Conservation (phyloP, 2,797 vertebrate species). For the Tapirus indicus region DNA sequence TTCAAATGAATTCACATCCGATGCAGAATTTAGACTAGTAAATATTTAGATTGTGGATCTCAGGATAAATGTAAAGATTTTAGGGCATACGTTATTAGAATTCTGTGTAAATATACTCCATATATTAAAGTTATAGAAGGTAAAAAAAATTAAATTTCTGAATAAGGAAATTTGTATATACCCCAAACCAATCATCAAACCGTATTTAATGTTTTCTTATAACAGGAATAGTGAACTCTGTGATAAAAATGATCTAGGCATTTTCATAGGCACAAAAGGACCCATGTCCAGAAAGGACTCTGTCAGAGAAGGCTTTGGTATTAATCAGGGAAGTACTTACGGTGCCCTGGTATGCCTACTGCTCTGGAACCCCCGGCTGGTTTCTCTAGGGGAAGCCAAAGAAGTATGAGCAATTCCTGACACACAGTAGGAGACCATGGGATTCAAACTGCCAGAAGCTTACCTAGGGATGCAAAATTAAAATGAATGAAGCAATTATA, state of each 20-base stretch:
- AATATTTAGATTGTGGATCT: conserved; percentile 12
- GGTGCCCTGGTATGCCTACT: background rate
- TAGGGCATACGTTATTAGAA: background rate
- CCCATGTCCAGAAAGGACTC: background rate
- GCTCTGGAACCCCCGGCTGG: background rate
- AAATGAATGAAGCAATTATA: conserved; percentile 67
- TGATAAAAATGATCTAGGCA: background rate
- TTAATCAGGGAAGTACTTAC: background rate
- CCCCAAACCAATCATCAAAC: background rate
- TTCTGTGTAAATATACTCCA: background rate
- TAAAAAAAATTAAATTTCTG: conserved; percentile 24
- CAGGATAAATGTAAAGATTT: background rate
- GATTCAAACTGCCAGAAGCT: background rate
- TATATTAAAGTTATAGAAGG: conserved; percentile 26
- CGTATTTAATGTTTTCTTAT: background rate
- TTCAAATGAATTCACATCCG: background rate
- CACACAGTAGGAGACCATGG: background rate
- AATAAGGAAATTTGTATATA: background rate
- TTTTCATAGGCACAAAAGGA: background rate
- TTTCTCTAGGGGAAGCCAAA: background rate
- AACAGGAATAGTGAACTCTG: background rate
- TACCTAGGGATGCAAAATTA: conserved; percentile 31
- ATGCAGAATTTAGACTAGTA: background rate
- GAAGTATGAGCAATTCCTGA: background rate
- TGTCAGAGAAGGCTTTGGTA: background rate